Evolutionary conservation across 2,797 vertebrate genomes (phyloP), one percentile per base, ranked within the genome.

Genomic region (Siniperca obscura): DNA sequence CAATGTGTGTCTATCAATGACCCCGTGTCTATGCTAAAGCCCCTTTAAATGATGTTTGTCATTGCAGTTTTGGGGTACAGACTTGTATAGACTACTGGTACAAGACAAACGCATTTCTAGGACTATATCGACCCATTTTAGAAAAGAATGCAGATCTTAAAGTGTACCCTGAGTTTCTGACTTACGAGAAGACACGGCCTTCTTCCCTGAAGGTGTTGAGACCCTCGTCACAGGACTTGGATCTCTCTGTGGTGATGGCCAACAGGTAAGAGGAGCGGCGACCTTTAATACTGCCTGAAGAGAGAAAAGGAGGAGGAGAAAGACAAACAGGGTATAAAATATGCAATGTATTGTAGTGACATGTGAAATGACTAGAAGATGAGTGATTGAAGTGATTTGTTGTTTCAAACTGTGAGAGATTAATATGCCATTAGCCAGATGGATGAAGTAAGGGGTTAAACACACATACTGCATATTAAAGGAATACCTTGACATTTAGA

Each of bases 151-250:
- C 8, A 21, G 52, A 4, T 42, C 38, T 52, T n/a, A 14, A 38
- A 66, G 44, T n/a, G 55, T 79, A 22, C 13, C 12, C 17, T 0
- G 9, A 22, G 38, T 36, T 36, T 14, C 5, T 12, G 12, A 90
- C 96, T 95, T 92, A 99, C 98, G 97, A 96, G 30, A 97, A 96
- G 77, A 95, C 88, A 22, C 96, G 95, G 11, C 96, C 95, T 82
- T 99, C 98, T 0, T 99, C 98, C 75, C 97, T 96, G 87, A 98
- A 98, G 0, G 96, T 94, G 75, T 99, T 98, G 79, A 99, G 97
- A 4, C 98, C 98, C 0, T 99, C 98, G 0, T 99, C 98, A 11
- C 97, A 99, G 69, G 98, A 99, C 94, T 98, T 99, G 86, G 98
- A 99, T 89, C 98, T 96, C 87, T 98, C 97, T 0, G 98, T 97